Percentiles rank a stretch among this genome's conserved stretches.
Conservation (phyloP, 2,113 vertebrate species). For the Protobothrops flavoviridis region DNA sequence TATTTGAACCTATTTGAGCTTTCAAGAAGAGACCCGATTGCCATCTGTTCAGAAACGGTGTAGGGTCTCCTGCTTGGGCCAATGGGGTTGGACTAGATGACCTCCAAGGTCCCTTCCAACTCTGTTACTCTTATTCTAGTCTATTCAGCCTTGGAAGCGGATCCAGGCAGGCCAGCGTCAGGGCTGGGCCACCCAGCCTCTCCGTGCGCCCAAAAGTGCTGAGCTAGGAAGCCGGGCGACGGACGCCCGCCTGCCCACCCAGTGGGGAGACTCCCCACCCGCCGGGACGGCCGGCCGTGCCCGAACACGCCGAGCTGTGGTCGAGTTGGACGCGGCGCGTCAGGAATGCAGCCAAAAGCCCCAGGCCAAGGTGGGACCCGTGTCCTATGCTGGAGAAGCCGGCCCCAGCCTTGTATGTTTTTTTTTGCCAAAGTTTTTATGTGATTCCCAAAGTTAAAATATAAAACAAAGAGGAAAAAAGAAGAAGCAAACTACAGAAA, state of each 20-base stretch:
- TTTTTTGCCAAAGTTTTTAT: too few species aligned
- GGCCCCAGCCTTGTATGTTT: accelerated
- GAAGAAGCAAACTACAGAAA: too few species aligned
- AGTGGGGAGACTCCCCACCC: background rate
- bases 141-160: background rate
- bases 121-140: too few species aligned
- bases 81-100: too few species aligned
- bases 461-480: too few species aligned
- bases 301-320: background rate
- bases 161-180: too few species aligned
- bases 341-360: background rate
- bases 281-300: background rate
- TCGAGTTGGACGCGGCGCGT: background rate
- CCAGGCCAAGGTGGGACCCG: background rate
- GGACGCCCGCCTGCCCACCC: background rate
- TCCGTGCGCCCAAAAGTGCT: background rate
- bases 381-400: background rate
- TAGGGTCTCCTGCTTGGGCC: too few species aligned
- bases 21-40: too few species aligned
- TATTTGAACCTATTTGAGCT: too few species aligned
- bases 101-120: too few species aligned
- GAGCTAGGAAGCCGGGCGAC: background rate
- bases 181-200: background rate
- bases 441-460: background rate
- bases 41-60: too few species aligned